Conservation (phyloP, 1,140 invertebrate genomes). For the Drosophila novamexicana region DNA sequence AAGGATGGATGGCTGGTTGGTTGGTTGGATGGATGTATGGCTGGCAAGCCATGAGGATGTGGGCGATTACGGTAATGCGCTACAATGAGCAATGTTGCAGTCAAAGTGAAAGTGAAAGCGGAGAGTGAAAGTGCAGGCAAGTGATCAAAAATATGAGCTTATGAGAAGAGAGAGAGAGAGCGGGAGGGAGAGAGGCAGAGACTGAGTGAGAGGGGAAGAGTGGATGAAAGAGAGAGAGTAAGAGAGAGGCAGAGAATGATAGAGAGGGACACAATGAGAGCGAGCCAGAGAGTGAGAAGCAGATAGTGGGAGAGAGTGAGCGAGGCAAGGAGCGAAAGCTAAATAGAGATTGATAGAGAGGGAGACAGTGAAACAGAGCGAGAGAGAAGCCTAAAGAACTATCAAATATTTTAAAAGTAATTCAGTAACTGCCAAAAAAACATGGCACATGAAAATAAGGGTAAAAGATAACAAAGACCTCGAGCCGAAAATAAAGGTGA, state of each 20-base stretch:
- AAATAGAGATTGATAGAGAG: too few relatives aligned
- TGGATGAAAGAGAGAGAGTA: not conserved
- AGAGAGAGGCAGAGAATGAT: not conserved
- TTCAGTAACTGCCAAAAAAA: too few relatives aligned
- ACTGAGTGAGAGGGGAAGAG: not conserved
- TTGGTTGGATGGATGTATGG: conserved; percentile 22
- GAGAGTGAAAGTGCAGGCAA: conserved; percentile 16
- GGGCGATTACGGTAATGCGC: conserved; percentile 46
- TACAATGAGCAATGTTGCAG: conserved; percentile 24
- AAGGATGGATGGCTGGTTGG: conserved; percentile 22
- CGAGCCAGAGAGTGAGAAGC: too few relatives aligned
- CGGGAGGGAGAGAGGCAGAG: not conserved
- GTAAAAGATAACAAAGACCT: too few relatives aligned
- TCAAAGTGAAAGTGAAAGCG: conserved; percentile 27
- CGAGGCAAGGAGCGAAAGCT: too few relatives aligned
- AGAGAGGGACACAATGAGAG: not conserved
- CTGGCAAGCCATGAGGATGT: conserved; percentile 26
- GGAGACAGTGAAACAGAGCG: too few relatives aligned
- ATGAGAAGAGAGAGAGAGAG: not conserved
- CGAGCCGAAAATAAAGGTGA: too few relatives aligned
- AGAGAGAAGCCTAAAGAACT: too few relatives aligned
- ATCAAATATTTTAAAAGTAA: too few relatives aligned
- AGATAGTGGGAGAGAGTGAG: too few relatives aligned
- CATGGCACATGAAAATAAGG: too few relatives aligned
- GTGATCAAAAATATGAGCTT: not conserved